Evolutionary conservation across 2,797 vertebrate genomes (phyloP), one percentile per base, ranked within the genome.

Genomic region (Bovichtus variegatus): DNA sequence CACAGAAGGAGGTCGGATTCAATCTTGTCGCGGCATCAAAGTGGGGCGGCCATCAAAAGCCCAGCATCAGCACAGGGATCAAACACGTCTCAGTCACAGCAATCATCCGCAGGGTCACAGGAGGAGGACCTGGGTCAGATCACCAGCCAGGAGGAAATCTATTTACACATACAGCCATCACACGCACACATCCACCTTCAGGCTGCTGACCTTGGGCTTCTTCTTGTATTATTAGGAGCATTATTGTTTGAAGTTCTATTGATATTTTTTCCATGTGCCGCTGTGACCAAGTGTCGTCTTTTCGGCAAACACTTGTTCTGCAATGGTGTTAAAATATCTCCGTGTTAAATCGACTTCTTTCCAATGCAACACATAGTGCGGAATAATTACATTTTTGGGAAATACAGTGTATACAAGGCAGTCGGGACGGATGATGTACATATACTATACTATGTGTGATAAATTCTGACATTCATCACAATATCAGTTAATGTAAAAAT

Each of bases 1-100:
- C 80, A 74, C 83, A 69, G 69, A 55, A 47, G 86, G 90, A 18
- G 83, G 75, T 75, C 49, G 49, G 67, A 89, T 92, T 87, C 87
- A 84, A 84, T 90, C 83, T 75, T 55, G 31, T 71, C 12, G 23
- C 3, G 47, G 69, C 81, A 89, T 91, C 89, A 90, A 91, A 92
- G 85, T 49, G 75, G 47, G 46, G 34, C 8, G 46, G 40, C 76
- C 89, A 85, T 94, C 92, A 91, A 87, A 94, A 85, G 81, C 84
- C 59, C 84, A 74, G 82, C 86, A 89, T 85, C 84, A 51, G 74
- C 40, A 18, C 64, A 5, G 65, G 82, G 85, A 91, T 93, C 87
- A 92, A 89, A 89, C 83, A 34, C 3, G 23, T 51, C 87, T 87
- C 84, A 61, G 77, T 70, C 84, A 21, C 63, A 61, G 84, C 82